Percentiles rank a stretch among this genome's conserved stretches.
Conservation (phyloP, 2,113 vertebrate species). For the human (Homo sapiens) region GRCh38 chr4:85434501-85435000, state of each 20-base stretch:
- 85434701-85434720: not conserved
- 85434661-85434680: not conserved
- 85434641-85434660: not conserved
- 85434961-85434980: too few relatives aligned
- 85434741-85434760: not conserved
- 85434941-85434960: too few relatives aligned
- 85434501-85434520: not conserved
- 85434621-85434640: not conserved
- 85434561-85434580: not conserved
- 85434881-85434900: not conserved
- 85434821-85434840: not conserved
- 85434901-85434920: not conserved
- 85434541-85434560: not conserved
- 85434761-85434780: not conserved
- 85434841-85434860: not conserved
- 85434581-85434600: not conserved
- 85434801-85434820: not conserved
- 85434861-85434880: not conserved
- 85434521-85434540: not conserved
- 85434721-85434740: not conserved
- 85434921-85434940: not conserved
- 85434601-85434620: not conserved
- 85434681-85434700: not conserved
- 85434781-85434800: not conserved
- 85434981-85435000: too few relatives aligned